phyloP scores from a whole-genome alignment of 2,113 vertebrate genomes.

The Rhizomys pruinosus region DNA sequence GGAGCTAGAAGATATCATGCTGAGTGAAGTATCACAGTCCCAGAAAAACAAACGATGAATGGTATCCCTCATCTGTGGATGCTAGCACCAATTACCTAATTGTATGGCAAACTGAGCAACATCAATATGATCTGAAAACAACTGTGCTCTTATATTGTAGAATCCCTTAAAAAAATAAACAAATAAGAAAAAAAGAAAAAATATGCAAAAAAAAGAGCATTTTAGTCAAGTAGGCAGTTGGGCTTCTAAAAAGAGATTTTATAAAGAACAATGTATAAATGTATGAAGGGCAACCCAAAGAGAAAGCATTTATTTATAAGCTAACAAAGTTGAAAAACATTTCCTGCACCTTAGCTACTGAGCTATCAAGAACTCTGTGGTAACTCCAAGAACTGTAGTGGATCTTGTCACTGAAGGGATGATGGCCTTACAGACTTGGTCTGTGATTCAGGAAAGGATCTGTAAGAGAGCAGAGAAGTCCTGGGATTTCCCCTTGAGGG shows the following conservation, averaged over 20 bases:
- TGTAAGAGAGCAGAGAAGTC: neutral
- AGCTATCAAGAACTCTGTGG: neutral
- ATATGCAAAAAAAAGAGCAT: constrained; percentile 31
- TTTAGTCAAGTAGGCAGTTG: constrained; percentile 39
- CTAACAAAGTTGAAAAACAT: neutral
- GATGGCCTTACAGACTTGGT: neutral
- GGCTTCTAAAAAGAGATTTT: constrained; percentile 49
- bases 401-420: neutral
- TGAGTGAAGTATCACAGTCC: no score
- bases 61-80: no score
- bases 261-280: neutral
- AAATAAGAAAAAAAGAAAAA: no score
- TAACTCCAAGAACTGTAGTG: neutral
- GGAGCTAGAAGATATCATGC: no score
- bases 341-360: neutral
- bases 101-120: no score
- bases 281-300: neutral
- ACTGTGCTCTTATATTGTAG: no score
- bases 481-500: neutral
- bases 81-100: no score
- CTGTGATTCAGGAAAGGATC: neutral
- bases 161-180: no score
- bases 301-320: constrained; percentile 45
- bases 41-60: no score
- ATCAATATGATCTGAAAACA: no score